Evolutionary conservation across 2,888 invertebrate species (phyloP), one percentile per base, ranked within the genome.

Genomic region (Xestia sexstrigata): DNA sequence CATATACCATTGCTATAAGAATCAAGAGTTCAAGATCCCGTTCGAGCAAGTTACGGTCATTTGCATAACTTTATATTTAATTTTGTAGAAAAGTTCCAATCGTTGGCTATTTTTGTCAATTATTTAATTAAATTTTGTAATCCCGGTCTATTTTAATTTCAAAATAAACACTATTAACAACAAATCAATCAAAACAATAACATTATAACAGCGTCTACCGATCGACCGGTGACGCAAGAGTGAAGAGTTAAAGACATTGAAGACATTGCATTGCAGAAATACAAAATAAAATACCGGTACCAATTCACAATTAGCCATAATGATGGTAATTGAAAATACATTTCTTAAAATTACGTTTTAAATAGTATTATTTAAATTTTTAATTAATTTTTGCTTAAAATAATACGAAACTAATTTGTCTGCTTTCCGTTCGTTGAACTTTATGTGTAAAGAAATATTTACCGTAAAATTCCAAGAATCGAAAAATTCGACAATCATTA

Each of bases 391-490:
- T 45, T 60, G 20, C 5, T 5, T 39, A n/a, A 23, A 52, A 9
- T 42, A n/a, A 4, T 75, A n/a, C 2, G 15, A 39, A 74, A 30
- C 2, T 35, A n/a, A 35, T 35, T 65, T 39, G 13, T 11, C 17
- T 58, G 7, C n/a, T 49, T 71, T 69, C n/a, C 30, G 69, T 72
- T 84, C 71, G 68, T 74, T 84, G 60, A 75, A 69, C 71, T 84
- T 62, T 68, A 67, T 35, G n/a, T 35, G 70, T 62, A 49, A 81
- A 74, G 0, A 13, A 65, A 71, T 76, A 74, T 70, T 88, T 88
- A 90, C 88, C 88, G 82, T 82, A 70, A 87, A 67, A 68, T 76
- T 80, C 65, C 79, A 30, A 70, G 63, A 76, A 80, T 81, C 74
- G 62, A 62, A 35, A 35, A 35, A 35, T 20, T 62, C 9, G 26